Base-by-base conservation (phyloP, 92 coral and sea anemone genomes). In the Metridium senile region DNA sequence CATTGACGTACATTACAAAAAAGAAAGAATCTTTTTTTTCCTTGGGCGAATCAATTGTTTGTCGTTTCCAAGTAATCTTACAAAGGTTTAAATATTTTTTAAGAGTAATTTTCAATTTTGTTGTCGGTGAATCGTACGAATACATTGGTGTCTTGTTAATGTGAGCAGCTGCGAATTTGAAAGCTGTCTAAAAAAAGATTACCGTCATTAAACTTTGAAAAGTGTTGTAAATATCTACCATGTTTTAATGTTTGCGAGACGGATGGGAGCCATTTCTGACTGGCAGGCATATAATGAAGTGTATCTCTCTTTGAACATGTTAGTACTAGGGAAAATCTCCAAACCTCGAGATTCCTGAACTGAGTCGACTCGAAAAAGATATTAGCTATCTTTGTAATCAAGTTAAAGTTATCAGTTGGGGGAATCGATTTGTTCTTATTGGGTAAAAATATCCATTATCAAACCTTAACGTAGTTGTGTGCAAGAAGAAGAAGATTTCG, bases 131-230 rank as follows among this genome's bases (percentile, higher is more conserved):
- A n/a, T n/a, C n/a, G n/a, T n/a, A n/a, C n/a, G n/a, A n/a, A n/a
- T n/a, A n/a, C n/a, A n/a, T n/a, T n/a, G n/a, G n/a, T n/a, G n/a
- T n/a, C n/a, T n/a, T n/a, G n/a, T n/a, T n/a, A n/a, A n/a, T n/a
- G n/a, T 4, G 13, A 39, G 49, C 77, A 57, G 66, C 77, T 72
- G 66, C 47, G 25, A n/a, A 39, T 39, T 39, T 39, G 49, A 39
- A 39, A 39, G 49, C 49, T 39, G 67, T 58, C 78, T 73, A 73
- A 73, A 73, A 73, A 51, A 57, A 73, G 67, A 66, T 58, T 73
- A 73, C 31, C 68, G 78, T 73, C 31, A 73, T 73, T 73, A 73
- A 73, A 58, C 46, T 58, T 73, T 73, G 67, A 73, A 23, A 54
- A 62, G 68, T 43, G 68, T n/a, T 22, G 18, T 53, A 57, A 73